A percentile compares a stretch with the other conserved stretches of the same genome.
phyloP scores from a whole-genome alignment of 2,888 invertebrate species.

The Troides aeacus region DNA sequence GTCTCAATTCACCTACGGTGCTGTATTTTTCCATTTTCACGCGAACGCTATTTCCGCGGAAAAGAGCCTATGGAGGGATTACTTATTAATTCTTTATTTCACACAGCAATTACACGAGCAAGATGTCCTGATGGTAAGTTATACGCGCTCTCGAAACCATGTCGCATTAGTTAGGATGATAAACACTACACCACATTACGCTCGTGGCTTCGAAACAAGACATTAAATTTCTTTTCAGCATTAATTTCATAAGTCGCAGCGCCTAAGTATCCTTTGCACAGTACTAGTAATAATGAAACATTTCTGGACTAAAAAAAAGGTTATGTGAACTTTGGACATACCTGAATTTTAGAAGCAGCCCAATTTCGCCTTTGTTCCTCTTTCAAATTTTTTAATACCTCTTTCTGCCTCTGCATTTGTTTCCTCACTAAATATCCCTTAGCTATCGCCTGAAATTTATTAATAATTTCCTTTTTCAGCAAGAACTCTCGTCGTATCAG shows the following conservation, averaged over 20 bases:
- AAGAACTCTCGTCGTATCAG: slow-evolving; percentile 55
- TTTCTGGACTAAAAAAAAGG: neutral
- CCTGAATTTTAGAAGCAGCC: slow-evolving; percentile 84
- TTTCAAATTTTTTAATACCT: slow-evolving; percentile 58
- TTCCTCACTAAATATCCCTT: slow-evolving; percentile 75
- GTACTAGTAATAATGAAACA: neutral
- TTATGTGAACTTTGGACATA: slow-evolving; percentile 36
- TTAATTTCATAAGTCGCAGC: too few relatives aligned
- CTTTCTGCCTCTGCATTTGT: slow-evolving; percentile 66
- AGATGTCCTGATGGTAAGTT: too few relatives aligned
- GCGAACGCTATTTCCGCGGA: slow-evolving; percentile 74
- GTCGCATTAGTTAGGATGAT: too few relatives aligned
- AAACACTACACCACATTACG: too few relatives aligned
- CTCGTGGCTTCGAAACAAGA: too few relatives aligned
- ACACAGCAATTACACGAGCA: too few relatives aligned
- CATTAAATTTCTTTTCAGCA: too few relatives aligned
- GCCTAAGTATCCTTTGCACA: too few relatives aligned
- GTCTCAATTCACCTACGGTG: slow-evolving; percentile 52
- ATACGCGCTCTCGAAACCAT: too few relatives aligned
- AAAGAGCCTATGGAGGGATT: slow-evolving; percentile 60
- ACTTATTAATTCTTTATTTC: neutral
- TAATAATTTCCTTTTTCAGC: slow-evolving; percentile 51
- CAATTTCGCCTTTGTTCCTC: slow-evolving; percentile 61
- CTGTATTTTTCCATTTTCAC: slow-evolving; percentile 39
- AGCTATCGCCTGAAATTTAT: slow-evolving; percentile 64